Conservation (phyloP, 2,797 vertebrate species). For the Carduelis carduelis region DNA sequence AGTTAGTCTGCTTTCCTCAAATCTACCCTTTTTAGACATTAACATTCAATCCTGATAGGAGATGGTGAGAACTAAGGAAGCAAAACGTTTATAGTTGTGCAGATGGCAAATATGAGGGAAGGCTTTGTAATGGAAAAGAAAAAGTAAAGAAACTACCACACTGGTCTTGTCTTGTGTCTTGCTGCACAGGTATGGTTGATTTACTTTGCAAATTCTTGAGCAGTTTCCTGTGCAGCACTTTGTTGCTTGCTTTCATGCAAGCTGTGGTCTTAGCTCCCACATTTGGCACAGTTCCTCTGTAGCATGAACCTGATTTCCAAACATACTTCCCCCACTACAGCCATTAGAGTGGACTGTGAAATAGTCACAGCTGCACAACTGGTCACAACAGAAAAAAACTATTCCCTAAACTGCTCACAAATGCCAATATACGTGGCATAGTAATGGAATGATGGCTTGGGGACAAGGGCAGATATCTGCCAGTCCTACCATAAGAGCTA, state of each 20-base stretch:
- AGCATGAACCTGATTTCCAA: conserved; percentile 4
- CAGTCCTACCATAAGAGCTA: not conserved
- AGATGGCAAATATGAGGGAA: not conserved
- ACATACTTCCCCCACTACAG: not conserved
- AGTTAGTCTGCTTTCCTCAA: not conserved
- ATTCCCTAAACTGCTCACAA: not conserved
- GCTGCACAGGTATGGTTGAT: not conserved
- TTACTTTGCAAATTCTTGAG: not conserved
- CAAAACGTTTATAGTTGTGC: not conserved
- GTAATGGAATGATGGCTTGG: not conserved
- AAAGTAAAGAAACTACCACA: not conserved
- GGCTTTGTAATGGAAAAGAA: not conserved
- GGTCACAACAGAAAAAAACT: not conserved
- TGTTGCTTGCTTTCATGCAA: not conserved
- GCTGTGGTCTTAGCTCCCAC: not conserved
- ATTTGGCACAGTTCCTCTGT: not conserved
- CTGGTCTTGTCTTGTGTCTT: not conserved
- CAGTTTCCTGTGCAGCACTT: not conserved
- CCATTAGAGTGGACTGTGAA: not conserved
- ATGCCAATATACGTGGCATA: not conserved
- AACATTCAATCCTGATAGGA: not conserved
- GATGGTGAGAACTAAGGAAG: not conserved
- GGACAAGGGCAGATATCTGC: not conserved
- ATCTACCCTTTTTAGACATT: not conserved
- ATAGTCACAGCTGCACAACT: not conserved